A percentile compares a stretch with the other conserved stretches of the same genome.
Evolutionary conservation across 2,113 vertebrate genomes (phyloP).

Genomic region (Poicephalus meyeri): DNA sequence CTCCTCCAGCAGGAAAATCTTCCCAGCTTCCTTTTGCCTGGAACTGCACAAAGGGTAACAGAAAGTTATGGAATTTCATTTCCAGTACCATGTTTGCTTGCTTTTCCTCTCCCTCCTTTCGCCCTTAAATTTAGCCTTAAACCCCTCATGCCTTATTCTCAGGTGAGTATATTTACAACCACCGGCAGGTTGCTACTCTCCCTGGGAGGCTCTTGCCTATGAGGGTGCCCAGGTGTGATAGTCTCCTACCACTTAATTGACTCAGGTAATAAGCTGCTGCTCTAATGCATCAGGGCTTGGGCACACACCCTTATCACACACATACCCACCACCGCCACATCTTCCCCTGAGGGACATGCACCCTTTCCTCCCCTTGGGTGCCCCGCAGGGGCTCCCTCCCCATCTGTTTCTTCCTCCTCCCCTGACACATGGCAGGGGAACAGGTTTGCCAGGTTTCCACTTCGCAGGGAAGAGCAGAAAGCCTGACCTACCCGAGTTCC

Average conservation of each 20-base stretch:
- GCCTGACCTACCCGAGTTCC: not conserved
- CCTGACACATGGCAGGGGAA: not conserved
- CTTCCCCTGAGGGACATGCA: not conserved
- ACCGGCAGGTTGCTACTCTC: not conserved
- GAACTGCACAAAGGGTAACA: not conserved
- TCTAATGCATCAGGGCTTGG: not conserved
- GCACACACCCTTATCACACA: rapidly evolving
- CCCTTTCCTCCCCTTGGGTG: not conserved
- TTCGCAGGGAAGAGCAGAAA: not conserved
- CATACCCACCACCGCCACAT: not conserved
- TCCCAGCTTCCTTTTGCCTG: not conserved
- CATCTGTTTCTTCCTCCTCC: not conserved
- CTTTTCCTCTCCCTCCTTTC: not conserved
- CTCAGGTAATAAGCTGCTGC: not conserved
- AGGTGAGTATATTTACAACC: not conserved
- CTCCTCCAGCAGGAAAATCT: not conserved
- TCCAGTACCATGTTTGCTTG: not conserved
- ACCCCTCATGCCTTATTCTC: not conserved
- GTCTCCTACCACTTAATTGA: not conserved
- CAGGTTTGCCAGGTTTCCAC: not conserved
- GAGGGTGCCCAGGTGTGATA: not conserved
- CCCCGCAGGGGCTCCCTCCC: rapidly evolving
- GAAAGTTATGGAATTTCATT: not conserved
- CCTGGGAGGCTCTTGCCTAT: not conserved
- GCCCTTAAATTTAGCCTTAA: not conserved